Conservation (phyloP, 2,113 vertebrate species). For the Camelus dromedarius region DNA sequence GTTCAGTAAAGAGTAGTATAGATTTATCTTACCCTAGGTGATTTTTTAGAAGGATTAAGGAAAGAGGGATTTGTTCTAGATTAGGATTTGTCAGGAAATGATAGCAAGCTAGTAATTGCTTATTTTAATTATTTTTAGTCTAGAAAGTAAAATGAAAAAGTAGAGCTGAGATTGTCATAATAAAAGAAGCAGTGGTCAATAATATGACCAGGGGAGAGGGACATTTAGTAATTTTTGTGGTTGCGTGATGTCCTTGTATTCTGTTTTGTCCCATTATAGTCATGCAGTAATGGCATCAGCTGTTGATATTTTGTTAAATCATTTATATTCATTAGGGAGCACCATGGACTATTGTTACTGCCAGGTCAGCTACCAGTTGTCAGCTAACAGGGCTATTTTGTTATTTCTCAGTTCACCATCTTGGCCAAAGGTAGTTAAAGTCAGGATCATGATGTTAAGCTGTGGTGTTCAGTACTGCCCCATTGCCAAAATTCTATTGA, state of each 20-base stretch:
- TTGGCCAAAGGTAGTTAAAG: not conserved
- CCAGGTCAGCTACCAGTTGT: not conserved
- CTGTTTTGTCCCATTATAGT: not conserved
- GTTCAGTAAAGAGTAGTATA: not conserved
- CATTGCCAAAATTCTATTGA: not conserved
- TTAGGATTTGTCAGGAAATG: not conserved
- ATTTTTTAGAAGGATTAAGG: not conserved
- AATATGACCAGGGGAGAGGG: not conserved
- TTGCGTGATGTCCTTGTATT: not conserved
- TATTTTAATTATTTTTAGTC: not conserved
- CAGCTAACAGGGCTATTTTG: slow-evolving; percentile 4
- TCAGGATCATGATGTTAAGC: not conserved
- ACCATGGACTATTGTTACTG: not conserved
- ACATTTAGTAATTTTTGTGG: not conserved
- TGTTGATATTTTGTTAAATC: slow-evolving; percentile 13
- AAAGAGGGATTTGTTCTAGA: not conserved
- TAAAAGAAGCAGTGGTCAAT: not conserved
- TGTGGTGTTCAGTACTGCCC: not conserved
- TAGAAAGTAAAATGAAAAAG: not conserved
- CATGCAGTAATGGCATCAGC: not conserved
- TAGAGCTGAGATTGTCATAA: not conserved
- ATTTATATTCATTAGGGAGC: not conserved
- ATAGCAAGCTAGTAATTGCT: not conserved
- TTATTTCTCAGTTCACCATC: slow-evolving; percentile 2
- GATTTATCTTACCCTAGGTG: not conserved